Evolutionary conservation across 1,140 invertebrate genomes (phyloP).

Genomic region (Ceratitis capitata): DNA sequence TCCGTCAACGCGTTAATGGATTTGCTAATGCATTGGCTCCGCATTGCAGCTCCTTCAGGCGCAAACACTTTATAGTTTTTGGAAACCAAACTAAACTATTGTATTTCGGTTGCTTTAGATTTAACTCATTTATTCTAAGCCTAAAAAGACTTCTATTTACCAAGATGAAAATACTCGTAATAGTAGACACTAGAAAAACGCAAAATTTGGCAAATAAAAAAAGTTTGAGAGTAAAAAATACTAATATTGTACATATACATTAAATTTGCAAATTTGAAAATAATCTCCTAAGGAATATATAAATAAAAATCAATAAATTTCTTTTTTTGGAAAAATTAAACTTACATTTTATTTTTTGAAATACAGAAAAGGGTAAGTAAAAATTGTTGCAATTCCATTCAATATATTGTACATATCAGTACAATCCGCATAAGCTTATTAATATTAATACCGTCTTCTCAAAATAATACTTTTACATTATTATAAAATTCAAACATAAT

Average conservation of each 20-base stretch:
- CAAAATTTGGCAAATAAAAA: neutral
- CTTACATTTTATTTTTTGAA: neutral
- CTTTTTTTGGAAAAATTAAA: constrained; percentile 26
- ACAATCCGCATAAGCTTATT: neutral
- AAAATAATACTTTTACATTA: neutral
- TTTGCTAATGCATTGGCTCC: neutral
- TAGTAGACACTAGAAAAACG: neutral
- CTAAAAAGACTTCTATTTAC: neutral
- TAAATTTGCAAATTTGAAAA: neutral
- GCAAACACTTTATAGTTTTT: neutral
- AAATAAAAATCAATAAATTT: neutral
- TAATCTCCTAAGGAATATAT: neutral
- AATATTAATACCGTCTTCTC: neutral
- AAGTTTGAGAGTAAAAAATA: neutral
- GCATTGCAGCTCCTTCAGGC: neutral
- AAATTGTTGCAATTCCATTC: neutral
- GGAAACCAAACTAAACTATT: too few relatives aligned
- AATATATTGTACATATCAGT: too few relatives aligned
- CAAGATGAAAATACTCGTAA: too few relatives aligned
- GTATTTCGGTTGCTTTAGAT: neutral
- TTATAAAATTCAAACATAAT: constrained; percentile 10
- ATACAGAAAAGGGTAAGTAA: neutral
- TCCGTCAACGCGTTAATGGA: neutral
- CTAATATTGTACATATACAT: neutral
- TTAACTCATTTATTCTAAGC: neutral